Evolutionary conservation across 2,113 vertebrate species (phyloP).

Genomic region (Dolichotis patagonum): DNA sequence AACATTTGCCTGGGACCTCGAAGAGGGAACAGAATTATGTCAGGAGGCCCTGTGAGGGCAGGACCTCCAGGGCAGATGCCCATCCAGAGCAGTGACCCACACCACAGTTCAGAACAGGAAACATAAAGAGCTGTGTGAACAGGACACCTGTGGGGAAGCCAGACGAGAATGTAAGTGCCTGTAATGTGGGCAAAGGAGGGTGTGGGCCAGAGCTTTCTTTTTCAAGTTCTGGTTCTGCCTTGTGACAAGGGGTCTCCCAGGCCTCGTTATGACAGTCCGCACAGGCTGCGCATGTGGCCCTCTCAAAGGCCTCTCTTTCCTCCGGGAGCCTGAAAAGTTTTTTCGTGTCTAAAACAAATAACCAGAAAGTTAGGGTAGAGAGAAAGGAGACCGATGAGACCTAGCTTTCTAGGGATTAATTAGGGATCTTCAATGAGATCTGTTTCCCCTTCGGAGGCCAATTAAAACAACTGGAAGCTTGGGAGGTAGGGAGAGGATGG

Average conservation of each 20-base stretch:
- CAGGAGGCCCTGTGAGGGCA: background rate
- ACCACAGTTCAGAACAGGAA: background rate
- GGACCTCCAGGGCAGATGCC: background rate
- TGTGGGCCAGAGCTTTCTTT: background rate
- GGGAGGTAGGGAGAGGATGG: background rate
- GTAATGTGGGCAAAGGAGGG: background rate
- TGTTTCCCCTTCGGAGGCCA: slow-evolving; percentile 57
- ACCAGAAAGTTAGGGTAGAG: background rate
- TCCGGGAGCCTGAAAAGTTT: slow-evolving; percentile 45
- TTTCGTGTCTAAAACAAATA: slow-evolving; percentile 57
- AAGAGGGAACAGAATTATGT: background rate
- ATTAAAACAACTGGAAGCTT: slow-evolving; percentile 53
- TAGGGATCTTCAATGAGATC: background rate
- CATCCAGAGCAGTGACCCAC: background rate
- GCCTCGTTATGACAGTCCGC: slow-evolving; percentile 9
- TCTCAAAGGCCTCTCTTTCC: slow-evolving; percentile 40
- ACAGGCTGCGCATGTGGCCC: background rate
- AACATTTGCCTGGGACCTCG: background rate
- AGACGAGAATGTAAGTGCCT: background rate
- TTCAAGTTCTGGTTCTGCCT: background rate
- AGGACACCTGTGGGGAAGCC: background rate
- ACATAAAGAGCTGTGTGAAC: background rate
- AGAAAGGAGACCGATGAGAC: background rate
- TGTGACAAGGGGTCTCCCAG: background rate
- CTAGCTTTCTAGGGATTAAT: slow-evolving; percentile 68